phyloP scores from a whole-genome alignment of 2,113 vertebrate genomes.

The Azemiops feae region DNA sequence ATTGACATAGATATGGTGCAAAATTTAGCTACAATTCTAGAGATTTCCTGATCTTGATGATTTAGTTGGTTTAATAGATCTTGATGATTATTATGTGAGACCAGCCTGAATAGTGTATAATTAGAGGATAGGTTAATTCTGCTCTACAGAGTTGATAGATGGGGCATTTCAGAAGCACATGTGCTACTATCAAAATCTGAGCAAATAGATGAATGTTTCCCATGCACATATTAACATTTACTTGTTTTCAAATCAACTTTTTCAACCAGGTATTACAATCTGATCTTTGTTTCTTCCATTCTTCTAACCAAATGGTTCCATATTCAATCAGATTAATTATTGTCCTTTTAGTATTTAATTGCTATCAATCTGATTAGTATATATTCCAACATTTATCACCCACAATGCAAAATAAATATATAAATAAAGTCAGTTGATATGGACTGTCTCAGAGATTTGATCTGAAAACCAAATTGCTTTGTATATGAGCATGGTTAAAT shows the following conservation, averaged over 20 bases:
- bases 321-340: conserved; percentile 3
- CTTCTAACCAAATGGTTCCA: not conserved
- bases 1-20: not conserved
- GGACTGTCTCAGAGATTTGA: not conserved
- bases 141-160: not conserved
- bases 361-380: not conserved
- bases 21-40: not conserved
- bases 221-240: not conserved
- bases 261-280: not conserved
- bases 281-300: not conserved
- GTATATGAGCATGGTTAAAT: not conserved
- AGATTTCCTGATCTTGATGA: not conserved
- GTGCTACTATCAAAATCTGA: not conserved
- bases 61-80: not conserved
- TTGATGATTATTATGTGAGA: not conserved
- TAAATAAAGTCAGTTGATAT: not conserved
- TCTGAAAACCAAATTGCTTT: not conserved
- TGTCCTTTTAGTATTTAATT: conserved; percentile 13
- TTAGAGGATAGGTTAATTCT: not conserved
- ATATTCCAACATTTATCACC: conserved; percentile 9
- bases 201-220: not conserved
- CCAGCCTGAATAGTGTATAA: not conserved
- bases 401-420: not conserved
- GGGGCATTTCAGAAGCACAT: not conserved
- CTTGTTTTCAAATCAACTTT: not conserved